A percentile compares a stretch with the other conserved stretches of the same genome.
phyloP scores from a whole-genome alignment of 2,888 invertebrate genomes.

The Himalopsyche anomala region DNA sequence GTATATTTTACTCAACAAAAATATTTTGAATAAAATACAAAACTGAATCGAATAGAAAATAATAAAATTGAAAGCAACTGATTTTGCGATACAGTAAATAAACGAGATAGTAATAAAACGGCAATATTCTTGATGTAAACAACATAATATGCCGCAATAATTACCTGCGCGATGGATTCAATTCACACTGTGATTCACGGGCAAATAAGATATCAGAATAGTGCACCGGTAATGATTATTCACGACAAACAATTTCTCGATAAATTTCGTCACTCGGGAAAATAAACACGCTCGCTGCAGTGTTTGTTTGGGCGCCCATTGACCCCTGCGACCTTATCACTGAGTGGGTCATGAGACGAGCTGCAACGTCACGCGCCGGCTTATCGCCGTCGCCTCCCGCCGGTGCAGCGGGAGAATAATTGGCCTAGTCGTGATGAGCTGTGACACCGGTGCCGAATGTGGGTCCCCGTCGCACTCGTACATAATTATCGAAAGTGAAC shows the following conservation, averaged over 20 bases:
- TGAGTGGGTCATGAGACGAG: slow-evolving; percentile 43
- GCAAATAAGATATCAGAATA: neutral
- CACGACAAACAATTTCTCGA: slow-evolving; percentile 6
- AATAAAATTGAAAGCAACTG: too few relatives aligned
- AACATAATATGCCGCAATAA: neutral
- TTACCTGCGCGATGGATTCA: neutral
- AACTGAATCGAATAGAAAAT: too few relatives aligned
- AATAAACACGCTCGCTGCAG: slow-evolving; percentile 19
- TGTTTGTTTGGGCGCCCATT: slow-evolving; percentile 35
- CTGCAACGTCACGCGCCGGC: neutral
- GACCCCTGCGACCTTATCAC: slow-evolving; percentile 34
- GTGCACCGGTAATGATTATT: neutral
- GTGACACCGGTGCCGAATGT: slow-evolving; percentile 17
- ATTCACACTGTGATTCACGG: neutral
- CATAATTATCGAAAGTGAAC: neutral
- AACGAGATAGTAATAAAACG: too few relatives aligned
- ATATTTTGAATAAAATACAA: too few relatives aligned
- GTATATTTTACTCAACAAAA: too few relatives aligned
- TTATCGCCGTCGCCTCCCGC: neutral
- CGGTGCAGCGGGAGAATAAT: neutral
- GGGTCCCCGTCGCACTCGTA: neutral
- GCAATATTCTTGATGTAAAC: neutral
- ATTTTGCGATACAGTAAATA: too few relatives aligned
- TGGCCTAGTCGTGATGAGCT: neutral
- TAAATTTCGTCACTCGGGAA: neutral